phyloP scores from a whole-genome alignment of 2,113 vertebrate genomes.

The Ophiodon elongatus region DNA sequence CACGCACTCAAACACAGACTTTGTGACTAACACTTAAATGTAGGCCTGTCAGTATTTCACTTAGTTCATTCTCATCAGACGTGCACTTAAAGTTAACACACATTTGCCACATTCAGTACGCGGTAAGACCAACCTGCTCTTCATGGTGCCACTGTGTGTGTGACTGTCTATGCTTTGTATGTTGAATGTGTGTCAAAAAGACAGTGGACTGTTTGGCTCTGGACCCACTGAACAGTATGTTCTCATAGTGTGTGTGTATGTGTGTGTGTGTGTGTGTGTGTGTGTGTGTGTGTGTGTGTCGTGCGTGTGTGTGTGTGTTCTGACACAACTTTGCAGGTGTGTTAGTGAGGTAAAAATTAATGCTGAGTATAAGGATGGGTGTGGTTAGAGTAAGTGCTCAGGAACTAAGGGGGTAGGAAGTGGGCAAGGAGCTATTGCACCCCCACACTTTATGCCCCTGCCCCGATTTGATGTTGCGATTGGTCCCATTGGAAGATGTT shows the following conservation, averaged over 20 bases:
- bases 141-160: slow-evolving; percentile 7
- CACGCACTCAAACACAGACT: not conserved
- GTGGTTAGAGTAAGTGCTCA: not conserved
- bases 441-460: too few species aligned
- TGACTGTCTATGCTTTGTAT: slow-evolving; percentile 3
- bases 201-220: slow-evolving; percentile 2
- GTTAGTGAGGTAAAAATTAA: not conserved
- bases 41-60: slow-evolving; percentile 8
- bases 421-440: too few species aligned
- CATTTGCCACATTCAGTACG: slow-evolving; percentile 13
- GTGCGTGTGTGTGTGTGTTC: not conserved
- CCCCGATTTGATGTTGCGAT: too few species aligned
- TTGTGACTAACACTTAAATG: not conserved
- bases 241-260: not conserved
- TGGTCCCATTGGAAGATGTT: too few species aligned
- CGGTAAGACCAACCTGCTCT: slow-evolving; percentile 51
- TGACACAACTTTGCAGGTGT: not conserved
- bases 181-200: not conserved
- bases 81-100: slow-evolving; percentile 6
- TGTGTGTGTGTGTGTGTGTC: not conserved
- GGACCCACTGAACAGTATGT: not conserved
- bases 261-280: not conserved
- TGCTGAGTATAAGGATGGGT: not conserved
- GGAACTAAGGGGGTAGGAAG: too few species aligned
- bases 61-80: slow-evolving; percentile 15